Evolutionary conservation across 2,888 invertebrate genomes (phyloP).

Genomic region (Euplexia lucipara): DNA sequence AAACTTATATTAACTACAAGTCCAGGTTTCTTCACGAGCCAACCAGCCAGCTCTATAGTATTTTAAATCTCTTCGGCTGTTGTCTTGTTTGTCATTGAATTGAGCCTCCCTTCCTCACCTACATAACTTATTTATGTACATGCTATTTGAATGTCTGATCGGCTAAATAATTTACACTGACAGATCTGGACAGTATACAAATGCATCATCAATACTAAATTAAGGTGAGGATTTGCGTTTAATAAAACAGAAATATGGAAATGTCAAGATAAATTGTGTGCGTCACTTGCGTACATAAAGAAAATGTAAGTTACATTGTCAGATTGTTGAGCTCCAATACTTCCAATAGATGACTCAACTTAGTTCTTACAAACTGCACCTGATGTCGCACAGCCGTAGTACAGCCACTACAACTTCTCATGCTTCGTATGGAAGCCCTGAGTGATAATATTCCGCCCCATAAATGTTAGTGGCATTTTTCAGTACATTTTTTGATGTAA

Average conservation of each 20-base stretch:
- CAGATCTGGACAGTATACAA: conserved; percentile 32
- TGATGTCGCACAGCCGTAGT: background rate
- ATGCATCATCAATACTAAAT: conserved; percentile 48
- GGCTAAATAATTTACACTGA: conserved; percentile 41
- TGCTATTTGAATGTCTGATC: conserved; percentile 61
- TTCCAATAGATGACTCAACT: background rate
- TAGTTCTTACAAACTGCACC: background rate
- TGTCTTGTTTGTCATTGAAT: conserved; percentile 41
- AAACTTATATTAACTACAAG: too few relatives aligned
- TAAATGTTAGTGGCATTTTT: conserved; percentile 22
- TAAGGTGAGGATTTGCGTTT: conserved; percentile 7
- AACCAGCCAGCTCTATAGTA: too few relatives aligned
- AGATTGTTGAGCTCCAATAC: background rate
- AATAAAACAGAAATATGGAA: conserved; percentile 17
- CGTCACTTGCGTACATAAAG: conserved; percentile 6
- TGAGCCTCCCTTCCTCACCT: conserved; percentile 29
- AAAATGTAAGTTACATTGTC: background rate
- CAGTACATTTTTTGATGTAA: background rate
- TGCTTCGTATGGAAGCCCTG: background rate
- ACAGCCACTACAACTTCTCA: background rate
- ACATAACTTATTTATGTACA: conserved; percentile 55
- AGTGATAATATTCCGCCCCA: background rate
- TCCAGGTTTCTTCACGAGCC: too few relatives aligned
- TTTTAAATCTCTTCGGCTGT: too few relatives aligned
- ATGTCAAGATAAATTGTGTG: conserved; percentile 5